phyloP scores from a whole-genome alignment of 2,888 invertebrate species.

The Lasioglossum pauxillum region DNA sequence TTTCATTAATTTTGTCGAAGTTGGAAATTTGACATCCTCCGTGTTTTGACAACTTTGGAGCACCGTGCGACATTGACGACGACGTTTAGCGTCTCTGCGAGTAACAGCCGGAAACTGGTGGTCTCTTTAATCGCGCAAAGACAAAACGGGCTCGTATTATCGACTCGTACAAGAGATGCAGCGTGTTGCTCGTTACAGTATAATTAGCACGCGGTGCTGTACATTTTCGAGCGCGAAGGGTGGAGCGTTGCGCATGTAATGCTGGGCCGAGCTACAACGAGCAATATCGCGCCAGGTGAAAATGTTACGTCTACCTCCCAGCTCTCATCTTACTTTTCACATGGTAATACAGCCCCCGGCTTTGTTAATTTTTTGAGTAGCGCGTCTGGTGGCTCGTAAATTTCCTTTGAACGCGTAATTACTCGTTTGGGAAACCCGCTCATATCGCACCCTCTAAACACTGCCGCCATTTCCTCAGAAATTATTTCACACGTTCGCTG shows the following conservation, averaged over 20 bases:
- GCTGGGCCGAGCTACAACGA: slow-evolving; percentile 9
- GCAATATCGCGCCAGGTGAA: slow-evolving; percentile 33
- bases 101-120: background rate
- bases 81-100: background rate
- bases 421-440: background rate
- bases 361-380: slow-evolving; percentile 25
- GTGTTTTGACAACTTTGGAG: background rate
- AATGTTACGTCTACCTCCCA: slow-evolving; percentile 23
- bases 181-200: slow-evolving; percentile 52
- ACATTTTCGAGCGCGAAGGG: slow-evolving; percentile 36
- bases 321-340: slow-evolving; percentile 28
- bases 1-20: background rate
- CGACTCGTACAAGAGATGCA: slow-evolving; percentile 43
- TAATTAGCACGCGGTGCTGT: slow-evolving; percentile 56
- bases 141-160: slow-evolving; percentile 43
- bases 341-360: background rate
- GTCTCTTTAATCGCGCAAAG: slow-evolving; percentile 40
- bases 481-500: background rate
- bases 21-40: background rate
- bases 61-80: background rate
- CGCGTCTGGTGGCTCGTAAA: slow-evolving; percentile 4
- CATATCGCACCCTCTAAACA: background rate
- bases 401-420: slow-evolving; percentile 10
- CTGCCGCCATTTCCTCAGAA: background rate
- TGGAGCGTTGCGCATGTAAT: slow-evolving; percentile 2